Base-by-base conservation (phyloP, 2,113 vertebrate species). In the Centrocercus urophasianus region DNA sequence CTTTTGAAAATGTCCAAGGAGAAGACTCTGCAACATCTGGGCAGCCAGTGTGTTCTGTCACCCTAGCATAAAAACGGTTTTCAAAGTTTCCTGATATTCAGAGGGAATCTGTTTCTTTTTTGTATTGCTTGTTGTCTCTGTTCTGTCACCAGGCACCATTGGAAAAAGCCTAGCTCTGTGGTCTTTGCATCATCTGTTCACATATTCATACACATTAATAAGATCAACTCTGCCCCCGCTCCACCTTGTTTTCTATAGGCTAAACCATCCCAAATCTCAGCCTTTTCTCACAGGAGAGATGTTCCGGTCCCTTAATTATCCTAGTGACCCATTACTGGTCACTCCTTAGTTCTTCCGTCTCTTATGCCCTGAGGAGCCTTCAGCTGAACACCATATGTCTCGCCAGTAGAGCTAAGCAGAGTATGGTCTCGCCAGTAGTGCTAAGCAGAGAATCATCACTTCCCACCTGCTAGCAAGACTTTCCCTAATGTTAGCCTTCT, bases 281-380 rank as follows among this genome's bases (percentile, higher is more conserved):
- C 30, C 42, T 77, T 81, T 66, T 6, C 5, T 61, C 14, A 8
- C 36, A 5, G 28, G 57, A 40, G 54, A 60, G 24, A 20, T 52
- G 50, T 22, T 72, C 7, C 25, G 38, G 32, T 42, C 11, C 15
- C 1, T 78, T 57, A 57, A 57, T 57, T 57, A n/a, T 13, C 11
- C n/a, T 80, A 0, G 0, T 59, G 30, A 15, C 15, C 15, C 28
- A 2, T 43, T 60, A 5, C 36, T 69, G n/a, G 2, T 89, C 22
- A 73, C 27, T 43, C 19, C 32, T 6, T 13, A 38, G 30, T 22
- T 91, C 11, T 65, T 74, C 30, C 18, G 5, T 28, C 3, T 63
- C 7, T 43, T 8, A 65, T 8, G 22, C 27, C 34, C 2, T 43
- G 5, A 12, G 16, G 11, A 70, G 56, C 13, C 11, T 43, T 54